Evolutionary conservation across 2,113 vertebrate species (phyloP), one percentile per base, ranked within the genome.

Genomic region (Numenius arquata): DNA sequence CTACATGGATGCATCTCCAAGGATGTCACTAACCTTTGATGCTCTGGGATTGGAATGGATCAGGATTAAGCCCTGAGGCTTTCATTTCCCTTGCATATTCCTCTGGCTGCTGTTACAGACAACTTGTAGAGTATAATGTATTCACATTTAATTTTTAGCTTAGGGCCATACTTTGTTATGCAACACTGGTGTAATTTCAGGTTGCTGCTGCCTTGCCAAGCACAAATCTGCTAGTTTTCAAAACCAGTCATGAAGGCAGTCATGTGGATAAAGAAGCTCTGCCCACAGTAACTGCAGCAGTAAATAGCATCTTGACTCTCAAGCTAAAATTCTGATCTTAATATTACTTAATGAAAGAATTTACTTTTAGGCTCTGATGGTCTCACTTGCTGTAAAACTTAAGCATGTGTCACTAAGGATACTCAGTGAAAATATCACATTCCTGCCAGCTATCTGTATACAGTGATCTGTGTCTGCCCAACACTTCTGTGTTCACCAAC

Each of bases 91-190:
- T 79, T 68, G 36, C 27, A 52, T 52, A 32, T 88, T 75, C 36
- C 85, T 88, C 65, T 95, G 68, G 72, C 72, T 89, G 77, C 81
- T 2, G 2, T 90, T 84, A 52, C 40, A 85, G 55, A 83, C 82
- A 53, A 32, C 76, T 77, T 83, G 73, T 56, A 45, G 38, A 43
- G 29, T 59, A 81, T 81, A 70, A 95, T 59, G 16, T 55, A 55
- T 92, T 89, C 89, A 45, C 52, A 85, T 74, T 85, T 66, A 67
- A 78, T 67, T 92, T 85, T 85, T 29, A 94, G 66, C 73, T 91
- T 45, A 68, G 34, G 77, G 95, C n/a, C 48, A 10, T 86, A 48
- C 62, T 94, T 92, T 81, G 47, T 88, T 75, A 32, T 63, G 77
- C 80, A 93, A 65, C 78, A 82, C 23, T 61, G 61, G 45, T 78